Evolutionary conservation across 2,113 vertebrate genomes (phyloP).

Genomic region (Lipophrys pholis): DNA sequence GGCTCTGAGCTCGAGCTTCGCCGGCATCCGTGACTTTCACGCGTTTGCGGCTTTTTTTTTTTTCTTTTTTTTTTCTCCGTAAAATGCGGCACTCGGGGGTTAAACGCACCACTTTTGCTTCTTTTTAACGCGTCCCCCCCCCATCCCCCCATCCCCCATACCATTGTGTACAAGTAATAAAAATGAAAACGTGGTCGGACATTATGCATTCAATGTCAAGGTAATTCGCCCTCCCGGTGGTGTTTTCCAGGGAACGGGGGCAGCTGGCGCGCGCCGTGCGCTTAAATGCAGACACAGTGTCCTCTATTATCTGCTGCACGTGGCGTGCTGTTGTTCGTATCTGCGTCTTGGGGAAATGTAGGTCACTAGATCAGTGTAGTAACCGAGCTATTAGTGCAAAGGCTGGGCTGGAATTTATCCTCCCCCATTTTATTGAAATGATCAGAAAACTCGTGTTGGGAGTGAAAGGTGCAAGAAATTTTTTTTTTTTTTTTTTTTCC

Average conservation of each 20-base stretch:
- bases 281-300: conserved; percentile 31
- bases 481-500: no score
- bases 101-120: no score
- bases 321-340: conserved; percentile 34
- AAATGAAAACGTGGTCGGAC: no score
- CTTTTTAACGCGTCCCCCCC: no score
- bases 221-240: conserved; percentile 55
- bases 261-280: conserved; percentile 33
- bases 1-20: conserved; percentile 52
- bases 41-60: conserved; percentile 40
- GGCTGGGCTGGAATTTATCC: not conserved
- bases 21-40: conserved; percentile 70
- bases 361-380: conserved; percentile 27
- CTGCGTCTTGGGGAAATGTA: conserved; percentile 21
- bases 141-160: no score
- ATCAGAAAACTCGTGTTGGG: no score
- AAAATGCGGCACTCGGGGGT: no score
- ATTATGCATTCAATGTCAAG: conserved; percentile 76
- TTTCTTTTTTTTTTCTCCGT: no score
- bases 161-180: no score
- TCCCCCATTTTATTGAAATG: no score
- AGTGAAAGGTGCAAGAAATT: no score
- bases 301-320: conserved; percentile 40
- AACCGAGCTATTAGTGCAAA: not conserved
- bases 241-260: conserved; percentile 64